Percentiles rank a stretch among this genome's conserved stretches.
These are phyloP conservation scores for Boloria euphrosyne DNA, from an alignment of 2,888 invertebrate genomes.

Conservation along the genomic window DNA sequence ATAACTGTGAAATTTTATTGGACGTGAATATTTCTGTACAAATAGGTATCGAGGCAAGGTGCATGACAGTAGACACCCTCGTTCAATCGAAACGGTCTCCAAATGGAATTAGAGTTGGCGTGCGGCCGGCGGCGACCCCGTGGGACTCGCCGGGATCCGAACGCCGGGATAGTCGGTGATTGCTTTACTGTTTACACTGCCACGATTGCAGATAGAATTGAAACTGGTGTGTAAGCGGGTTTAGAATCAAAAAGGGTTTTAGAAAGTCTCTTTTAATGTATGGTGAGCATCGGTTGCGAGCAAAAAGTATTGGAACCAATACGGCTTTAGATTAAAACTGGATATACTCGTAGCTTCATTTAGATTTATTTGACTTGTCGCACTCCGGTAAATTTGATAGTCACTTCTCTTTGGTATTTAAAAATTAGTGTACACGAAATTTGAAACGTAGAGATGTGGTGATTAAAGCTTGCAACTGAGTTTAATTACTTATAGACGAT, in stretches of 20 bases:
- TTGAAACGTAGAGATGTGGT: too few species aligned
- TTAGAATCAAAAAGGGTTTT: conserved; percentile 33
- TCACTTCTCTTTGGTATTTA: conserved; percentile 6
- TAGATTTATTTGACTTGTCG: conserved; percentile 19
- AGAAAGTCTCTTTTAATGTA: conserved; percentile 34
- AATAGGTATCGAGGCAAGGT: conserved; percentile 28
- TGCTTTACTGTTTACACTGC: conserved; percentile 67
- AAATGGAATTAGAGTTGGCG: conserved; percentile 43
- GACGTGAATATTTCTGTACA: not conserved
- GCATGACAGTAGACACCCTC: conserved; percentile 37
- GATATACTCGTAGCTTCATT: conserved; percentile 17
- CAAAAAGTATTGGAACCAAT: conserved; percentile 31
- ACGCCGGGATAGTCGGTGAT: conserved; percentile 49
- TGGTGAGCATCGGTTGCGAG: conserved; percentile 26
- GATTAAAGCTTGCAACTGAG: too few species aligned
- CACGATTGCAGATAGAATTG: conserved; percentile 38
- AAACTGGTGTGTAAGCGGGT: conserved; percentile 35
- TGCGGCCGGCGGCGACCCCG: conserved; percentile 42
- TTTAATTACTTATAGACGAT: too few species aligned
- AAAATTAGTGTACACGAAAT: not conserved
- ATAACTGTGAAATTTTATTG: conserved; percentile 7
- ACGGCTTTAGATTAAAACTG: conserved; percentile 32
- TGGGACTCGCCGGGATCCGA: conserved; percentile 38
- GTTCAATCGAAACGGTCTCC: conserved; percentile 42
- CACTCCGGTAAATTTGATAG: conserved; percentile 14